These are phyloP conservation scores for Chaetodon trifascialis DNA, from an alignment of 2,113 vertebrate species.

Conservation along the genomic window DNA sequence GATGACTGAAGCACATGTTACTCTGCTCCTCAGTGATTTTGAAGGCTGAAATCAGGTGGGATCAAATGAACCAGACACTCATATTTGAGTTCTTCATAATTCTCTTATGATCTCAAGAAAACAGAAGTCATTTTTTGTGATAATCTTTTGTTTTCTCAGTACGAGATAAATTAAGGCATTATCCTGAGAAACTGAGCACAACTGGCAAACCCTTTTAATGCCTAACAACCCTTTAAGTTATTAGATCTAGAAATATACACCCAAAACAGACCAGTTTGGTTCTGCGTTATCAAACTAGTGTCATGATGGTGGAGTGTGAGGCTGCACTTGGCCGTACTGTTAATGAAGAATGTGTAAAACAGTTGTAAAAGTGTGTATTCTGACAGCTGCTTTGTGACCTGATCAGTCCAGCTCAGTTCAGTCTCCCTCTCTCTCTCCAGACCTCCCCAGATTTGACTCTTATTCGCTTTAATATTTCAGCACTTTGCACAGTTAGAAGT, in stretches of 20 bases:
- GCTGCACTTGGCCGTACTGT: neutral
- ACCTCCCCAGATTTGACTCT: slow-evolving; percentile 54
- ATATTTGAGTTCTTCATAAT: no score
- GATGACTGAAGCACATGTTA: no score
- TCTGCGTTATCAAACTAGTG: neutral
- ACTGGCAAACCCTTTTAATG: neutral
- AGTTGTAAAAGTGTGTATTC: neutral
- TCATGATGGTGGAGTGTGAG: neutral
- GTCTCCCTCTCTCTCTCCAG: slow-evolving; percentile 3
- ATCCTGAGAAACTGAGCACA: neutral
- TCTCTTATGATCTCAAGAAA: no score
- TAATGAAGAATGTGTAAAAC: neutral
- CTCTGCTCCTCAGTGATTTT: no score
- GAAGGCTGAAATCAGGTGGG: no score
- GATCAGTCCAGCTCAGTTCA: slow-evolving; percentile 25
- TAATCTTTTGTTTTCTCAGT: no score
- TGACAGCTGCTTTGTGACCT: slow-evolving; percentile 16
- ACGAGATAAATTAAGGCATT: no score
- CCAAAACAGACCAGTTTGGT: neutral
- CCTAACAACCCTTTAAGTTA: no score
- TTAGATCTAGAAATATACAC: neutral
- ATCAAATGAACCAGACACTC: no score
- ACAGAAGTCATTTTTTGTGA: no score
- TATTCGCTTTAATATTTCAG: slow-evolving; percentile 79
- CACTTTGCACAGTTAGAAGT: slow-evolving; percentile 62